These are phyloP conservation scores for Melanotaenia trifasciata DNA, from an alignment of 2,797 vertebrate genomes.

Conservation along the genomic window DNA sequence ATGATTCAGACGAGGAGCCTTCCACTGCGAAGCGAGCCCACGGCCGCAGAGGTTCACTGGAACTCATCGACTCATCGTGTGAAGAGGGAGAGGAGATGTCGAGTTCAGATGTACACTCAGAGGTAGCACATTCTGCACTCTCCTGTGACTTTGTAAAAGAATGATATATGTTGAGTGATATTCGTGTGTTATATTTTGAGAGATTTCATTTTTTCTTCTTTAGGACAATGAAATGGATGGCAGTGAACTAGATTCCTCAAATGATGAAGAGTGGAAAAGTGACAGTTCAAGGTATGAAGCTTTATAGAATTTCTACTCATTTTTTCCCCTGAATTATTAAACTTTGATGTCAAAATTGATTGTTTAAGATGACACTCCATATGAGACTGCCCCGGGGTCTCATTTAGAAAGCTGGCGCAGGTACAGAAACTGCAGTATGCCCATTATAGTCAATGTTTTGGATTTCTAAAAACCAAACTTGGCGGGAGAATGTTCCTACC, in stretches of 20 bases:
- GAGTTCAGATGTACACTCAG: slow-evolving; percentile 80
- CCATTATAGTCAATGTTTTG: no score
- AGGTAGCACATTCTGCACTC: slow-evolving; percentile 37
- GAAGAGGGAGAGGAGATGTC: slow-evolving; percentile 90
- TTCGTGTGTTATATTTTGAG: neutral
- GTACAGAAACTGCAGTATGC: no score
- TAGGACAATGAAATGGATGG: slow-evolving; percentile 84
- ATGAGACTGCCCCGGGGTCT: no score
- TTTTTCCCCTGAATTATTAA: neutral
- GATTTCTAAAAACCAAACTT: no score
- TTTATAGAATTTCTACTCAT: neutral
- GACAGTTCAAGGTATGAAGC: slow-evolving; percentile 90
- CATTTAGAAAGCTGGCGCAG: no score
- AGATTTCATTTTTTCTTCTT: neutral
- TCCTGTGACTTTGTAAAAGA: slow-evolving; percentile 2
- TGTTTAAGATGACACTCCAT: neutral
- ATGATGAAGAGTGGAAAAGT: slow-evolving; percentile 94
- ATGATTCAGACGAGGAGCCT: slow-evolving; percentile 87
- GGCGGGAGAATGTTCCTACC: no score
- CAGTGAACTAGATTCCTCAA: slow-evolving; percentile 85
- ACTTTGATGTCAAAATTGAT: neutral
- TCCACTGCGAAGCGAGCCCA: slow-evolving; percentile 73
- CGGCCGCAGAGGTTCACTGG: slow-evolving; percentile 71
- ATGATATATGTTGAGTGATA: neutral
- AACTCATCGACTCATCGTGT: slow-evolving; percentile 86